Conservation (phyloP, 92 coral and sea anemone genomes). For the Hydrozoanthus gracilis region DNA sequence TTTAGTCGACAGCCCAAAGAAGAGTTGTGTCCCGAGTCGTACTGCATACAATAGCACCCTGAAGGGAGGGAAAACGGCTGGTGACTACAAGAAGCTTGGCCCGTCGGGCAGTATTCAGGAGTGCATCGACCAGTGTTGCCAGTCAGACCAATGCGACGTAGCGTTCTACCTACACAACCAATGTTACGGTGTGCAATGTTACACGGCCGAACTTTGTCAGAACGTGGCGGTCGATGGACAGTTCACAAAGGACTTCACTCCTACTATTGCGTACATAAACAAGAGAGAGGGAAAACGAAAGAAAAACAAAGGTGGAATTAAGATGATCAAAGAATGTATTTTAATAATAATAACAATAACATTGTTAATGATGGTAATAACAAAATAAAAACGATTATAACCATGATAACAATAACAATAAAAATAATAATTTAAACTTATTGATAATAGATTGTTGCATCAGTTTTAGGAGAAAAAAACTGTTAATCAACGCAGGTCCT, state of each 20-base stretch:
- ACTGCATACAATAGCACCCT: conserved; percentile 87
- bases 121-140: conserved; percentile 92
- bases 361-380: not conserved
- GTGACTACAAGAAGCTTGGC: conserved; percentile 80
- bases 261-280: conserved; percentile 88
- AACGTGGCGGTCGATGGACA: conserved; percentile 67
- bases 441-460: too few relatives aligned
- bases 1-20: conserved; percentile 60
- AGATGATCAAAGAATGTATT: too few relatives aligned
- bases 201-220: conserved; percentile 93
- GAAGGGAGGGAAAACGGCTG: conserved; percentile 93
- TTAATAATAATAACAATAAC: not conserved
- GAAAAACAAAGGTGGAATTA: conserved; percentile 80
- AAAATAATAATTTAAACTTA: not conserved
- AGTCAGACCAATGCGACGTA: conserved; percentile 79
- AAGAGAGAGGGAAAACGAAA: conserved; percentile 68
- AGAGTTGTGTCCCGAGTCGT: conserved; percentile 87
- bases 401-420: not conserved
- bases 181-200: conserved; percentile 92
- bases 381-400: not conserved
- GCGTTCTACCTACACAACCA: conserved; percentile 79
- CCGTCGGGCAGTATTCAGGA: conserved; percentile 81
- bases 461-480: not conserved
- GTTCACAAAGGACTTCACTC: conserved; percentile 68
- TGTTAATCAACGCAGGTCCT: too few relatives aligned